Percentiles rank a stretch among this genome's conserved stretches.
phyloP scores from a whole-genome alignment of 1,140 invertebrate species.

The Calycopis cecrops region DNA sequence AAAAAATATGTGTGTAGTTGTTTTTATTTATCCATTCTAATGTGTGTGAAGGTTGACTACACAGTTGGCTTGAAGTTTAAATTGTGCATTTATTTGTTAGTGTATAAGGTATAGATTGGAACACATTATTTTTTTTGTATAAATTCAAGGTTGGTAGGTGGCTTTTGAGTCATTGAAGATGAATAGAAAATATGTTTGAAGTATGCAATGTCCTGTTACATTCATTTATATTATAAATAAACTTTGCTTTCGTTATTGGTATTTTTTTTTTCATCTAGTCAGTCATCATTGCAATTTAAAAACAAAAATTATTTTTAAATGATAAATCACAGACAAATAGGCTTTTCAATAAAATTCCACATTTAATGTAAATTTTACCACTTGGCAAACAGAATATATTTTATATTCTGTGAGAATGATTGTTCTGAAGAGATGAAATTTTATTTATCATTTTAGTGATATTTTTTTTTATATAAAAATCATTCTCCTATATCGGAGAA shows the following conservation, averaged over 20 bases:
- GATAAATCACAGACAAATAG: too few species aligned
- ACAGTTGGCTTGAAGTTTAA: slow-evolving; percentile 48
- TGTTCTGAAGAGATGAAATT: too few species aligned
- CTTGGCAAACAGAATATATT: too few species aligned
- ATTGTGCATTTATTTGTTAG: slow-evolving; percentile 30
- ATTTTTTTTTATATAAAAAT: too few species aligned
- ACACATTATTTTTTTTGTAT: slow-evolving; percentile 30
- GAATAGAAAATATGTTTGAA: slow-evolving; percentile 6
- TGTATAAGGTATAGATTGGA: slow-evolving; percentile 37
- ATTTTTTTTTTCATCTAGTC: neutral
- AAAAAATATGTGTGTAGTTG: slow-evolving; percentile 2
- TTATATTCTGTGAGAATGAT: too few species aligned
- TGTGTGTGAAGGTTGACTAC: slow-evolving; percentile 45
- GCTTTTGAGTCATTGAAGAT: slow-evolving; percentile 29
- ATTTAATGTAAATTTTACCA: too few species aligned
- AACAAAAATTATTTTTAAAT: too few species aligned
- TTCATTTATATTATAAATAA: neutral
- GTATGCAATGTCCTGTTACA: slow-evolving; percentile 5
- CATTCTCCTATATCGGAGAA: too few species aligned
- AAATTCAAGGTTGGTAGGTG: slow-evolving; percentile 42
- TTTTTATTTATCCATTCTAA: slow-evolving; percentile 22
- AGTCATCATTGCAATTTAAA: too few species aligned
- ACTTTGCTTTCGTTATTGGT: neutral
- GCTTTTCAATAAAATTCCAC: too few species aligned
- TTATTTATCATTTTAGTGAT: too few species aligned